A percentile compares a stretch with the other conserved stretches of the same genome.
These are phyloP conservation scores for Capromys pilorides DNA, from an alignment of 2,797 vertebrate genomes.

Conservation along the genomic window DNA sequence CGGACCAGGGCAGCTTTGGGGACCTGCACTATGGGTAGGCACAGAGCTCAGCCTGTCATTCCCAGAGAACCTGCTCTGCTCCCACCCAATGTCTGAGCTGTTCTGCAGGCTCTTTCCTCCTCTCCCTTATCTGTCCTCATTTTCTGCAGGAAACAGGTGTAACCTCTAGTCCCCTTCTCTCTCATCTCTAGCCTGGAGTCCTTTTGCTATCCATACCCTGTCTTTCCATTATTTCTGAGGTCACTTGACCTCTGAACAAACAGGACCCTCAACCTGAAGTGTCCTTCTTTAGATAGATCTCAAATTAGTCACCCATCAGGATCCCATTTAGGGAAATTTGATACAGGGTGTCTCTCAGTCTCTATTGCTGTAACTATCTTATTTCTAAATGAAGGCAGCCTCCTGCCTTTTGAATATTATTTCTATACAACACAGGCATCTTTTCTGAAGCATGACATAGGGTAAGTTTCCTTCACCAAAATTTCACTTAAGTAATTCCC, in stretches of 20 bases:
- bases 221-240: neutral
- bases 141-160: neutral
- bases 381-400: neutral
- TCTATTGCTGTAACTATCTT: neutral
- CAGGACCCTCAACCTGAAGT: neutral
- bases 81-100: neutral
- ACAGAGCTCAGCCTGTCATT: neutral
- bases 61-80: neutral
- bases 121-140: neutral
- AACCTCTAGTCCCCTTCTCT: neutral
- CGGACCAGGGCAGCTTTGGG: neutral
- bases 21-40: neutral
- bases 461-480: neutral
- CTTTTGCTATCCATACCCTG: no score
- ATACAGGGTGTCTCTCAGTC: neutral
- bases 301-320: neutral
- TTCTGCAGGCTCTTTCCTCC: neutral
- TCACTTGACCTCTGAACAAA: neutral
- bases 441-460: neutral
- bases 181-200: no score
- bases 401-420: neutral
- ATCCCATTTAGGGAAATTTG: neutral
- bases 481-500: neutral
- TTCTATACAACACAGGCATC: neutral
- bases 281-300: neutral